phyloP scores from a whole-genome alignment of 1,140 invertebrate genomes.

The Drosophila littoralis region DNA sequence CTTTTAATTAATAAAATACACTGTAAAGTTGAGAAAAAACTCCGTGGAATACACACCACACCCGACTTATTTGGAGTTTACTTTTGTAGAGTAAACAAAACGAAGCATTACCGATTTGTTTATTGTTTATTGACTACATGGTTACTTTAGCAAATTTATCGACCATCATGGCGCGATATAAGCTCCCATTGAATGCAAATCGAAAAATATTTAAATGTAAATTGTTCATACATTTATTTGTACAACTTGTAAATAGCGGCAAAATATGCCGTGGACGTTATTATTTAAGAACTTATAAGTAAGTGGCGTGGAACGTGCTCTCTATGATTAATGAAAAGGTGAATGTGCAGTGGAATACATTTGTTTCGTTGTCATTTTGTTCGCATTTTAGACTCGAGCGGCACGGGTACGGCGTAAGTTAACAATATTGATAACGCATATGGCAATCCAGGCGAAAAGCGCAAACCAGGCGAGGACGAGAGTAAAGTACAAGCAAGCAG shows the following conservation, averaged over 20 bases:
- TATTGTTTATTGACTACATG: background rate
- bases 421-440: slow-evolving; percentile 85
- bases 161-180: background rate
- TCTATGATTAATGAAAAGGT: slow-evolving; percentile 47
- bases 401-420: slow-evolving; percentile 84
- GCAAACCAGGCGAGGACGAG: slow-evolving; percentile 87
- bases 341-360: slow-evolving; percentile 33
- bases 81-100: no score
- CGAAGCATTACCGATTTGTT: no score
- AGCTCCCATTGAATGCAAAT: background rate
- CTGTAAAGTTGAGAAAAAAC: no score
- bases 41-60: no score
- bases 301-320: slow-evolving; percentile 47
- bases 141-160: background rate
- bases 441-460: slow-evolving; percentile 85
- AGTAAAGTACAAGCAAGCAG: slow-evolving; percentile 86
- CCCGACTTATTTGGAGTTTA: no score
- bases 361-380: slow-evolving; percentile 18
- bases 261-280: slow-evolving; percentile 52
- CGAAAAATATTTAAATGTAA: slow-evolving; percentile 17
- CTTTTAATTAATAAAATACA: no score
- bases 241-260: slow-evolving; percentile 64
- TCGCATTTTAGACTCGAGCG: slow-evolving; percentile 52
- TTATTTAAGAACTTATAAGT: slow-evolving; percentile 60
- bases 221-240: slow-evolving; percentile 72